These are phyloP conservation scores for Venturia canescens DNA, from an alignment of 1,140 invertebrate species.

Conservation along the genomic window DNA sequence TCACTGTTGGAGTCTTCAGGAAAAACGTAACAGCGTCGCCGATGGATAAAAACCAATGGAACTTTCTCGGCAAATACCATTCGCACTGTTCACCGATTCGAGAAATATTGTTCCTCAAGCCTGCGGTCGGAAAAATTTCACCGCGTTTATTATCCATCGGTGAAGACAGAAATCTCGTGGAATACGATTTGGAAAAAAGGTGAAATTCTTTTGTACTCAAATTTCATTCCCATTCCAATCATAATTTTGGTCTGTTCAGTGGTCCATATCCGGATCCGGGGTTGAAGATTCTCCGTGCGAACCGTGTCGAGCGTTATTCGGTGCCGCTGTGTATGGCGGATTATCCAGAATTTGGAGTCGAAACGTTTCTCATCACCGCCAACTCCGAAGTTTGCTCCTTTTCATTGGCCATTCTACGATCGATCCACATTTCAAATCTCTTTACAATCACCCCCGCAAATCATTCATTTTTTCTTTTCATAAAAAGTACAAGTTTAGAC, in stretches of 20 bases:
- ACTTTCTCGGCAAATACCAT: constrained; percentile 78
- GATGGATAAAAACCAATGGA: constrained; percentile 65
- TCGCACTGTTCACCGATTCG: constrained; percentile 78
- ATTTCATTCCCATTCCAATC: neutral
- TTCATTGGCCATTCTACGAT: neutral
- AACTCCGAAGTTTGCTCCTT: constrained; percentile 74
- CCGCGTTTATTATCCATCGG: constrained; percentile 79
- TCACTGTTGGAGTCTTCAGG: constrained; percentile 76
- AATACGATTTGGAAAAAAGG: constrained; percentile 82
- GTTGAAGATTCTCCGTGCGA: constrained; percentile 70
- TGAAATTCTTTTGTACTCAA: constrained; percentile 50
- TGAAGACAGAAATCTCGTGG: constrained; percentile 80
- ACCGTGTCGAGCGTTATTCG: constrained; percentile 81
- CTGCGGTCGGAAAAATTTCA: constrained; percentile 57
- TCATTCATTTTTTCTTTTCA: neutral
- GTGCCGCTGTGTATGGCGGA: constrained; percentile 78
- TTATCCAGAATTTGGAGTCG: constrained; percentile 62
- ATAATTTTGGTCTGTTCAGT: constrained; percentile 53
- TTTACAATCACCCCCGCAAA: no score
- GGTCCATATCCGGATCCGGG: constrained; percentile 69
- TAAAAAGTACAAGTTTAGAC: constrained; percentile 82
- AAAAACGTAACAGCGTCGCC: constrained; percentile 6
- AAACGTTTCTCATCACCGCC: constrained; percentile 71
- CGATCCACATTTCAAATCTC: neutral
- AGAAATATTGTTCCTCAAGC: constrained; percentile 75